Evolutionary conservation across 2,797 vertebrate species (phyloP), one percentile per base, ranked within the genome.

Genomic region (Rallus crepitans): DNA sequence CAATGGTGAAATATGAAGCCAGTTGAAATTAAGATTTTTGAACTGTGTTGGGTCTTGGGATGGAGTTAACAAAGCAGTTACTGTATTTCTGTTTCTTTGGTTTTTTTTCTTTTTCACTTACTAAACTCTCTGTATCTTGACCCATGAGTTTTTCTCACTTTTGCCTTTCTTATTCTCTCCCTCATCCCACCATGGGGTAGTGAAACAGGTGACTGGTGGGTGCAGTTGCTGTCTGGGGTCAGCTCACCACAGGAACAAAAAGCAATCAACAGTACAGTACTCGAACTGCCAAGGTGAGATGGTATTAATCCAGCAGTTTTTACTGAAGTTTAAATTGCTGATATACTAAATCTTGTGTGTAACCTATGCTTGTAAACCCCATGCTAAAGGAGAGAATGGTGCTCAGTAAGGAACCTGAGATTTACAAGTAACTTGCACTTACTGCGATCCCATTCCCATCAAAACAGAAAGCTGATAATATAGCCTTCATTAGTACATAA

Each of bases 151-250:
- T 48, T 79, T 63, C 37, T 59, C 8, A 64, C 14, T 75, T 72
- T 52, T 45, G 10, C 9, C 16, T 2, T 55, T 56, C 24, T 61
- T 19, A 55, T 64, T 80, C 42, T 63, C 39, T 68, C 13, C 17
- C 10, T 16, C 6, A 1, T 45, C 18, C 24, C 4, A 1, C 65
- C 39, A 24, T 2, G 9, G 5, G 4, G 5, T 69, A 69, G 13
- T 31, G 68, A 12, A 33, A 7, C 28, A 11, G 68, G 12, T 1
- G 1, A 33, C 28, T 39, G 35, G 11, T 83, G 21, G 24, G 4
- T 64, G 15, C 37, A 69, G 42, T 28, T 35, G 5, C 42, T 80
- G 13, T 42, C 47, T 81, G 16, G 39, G 8, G 8, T 33, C 39
- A 60, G 2, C 31, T 83, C 15, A 64, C 10, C 27, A 53, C 6